A percentile compares a stretch with the other conserved stretches of the same genome.
Evolutionary conservation across 1,140 invertebrate genomes (phyloP).

Genomic region (Artemia franciscana): DNA sequence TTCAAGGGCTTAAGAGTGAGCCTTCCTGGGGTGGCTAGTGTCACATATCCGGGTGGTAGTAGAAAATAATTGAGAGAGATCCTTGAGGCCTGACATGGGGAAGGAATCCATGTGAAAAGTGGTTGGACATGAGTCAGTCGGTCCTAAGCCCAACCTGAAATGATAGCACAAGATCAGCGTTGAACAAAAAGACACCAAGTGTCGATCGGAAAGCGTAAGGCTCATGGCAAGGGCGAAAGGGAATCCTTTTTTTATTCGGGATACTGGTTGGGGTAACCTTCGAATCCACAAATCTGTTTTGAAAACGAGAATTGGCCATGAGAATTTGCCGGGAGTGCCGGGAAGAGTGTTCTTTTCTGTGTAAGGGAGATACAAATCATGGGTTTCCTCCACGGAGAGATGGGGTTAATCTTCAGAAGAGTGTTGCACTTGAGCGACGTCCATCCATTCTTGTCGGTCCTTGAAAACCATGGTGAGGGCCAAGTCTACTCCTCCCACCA

Average conservation of each 20-base stretch:
- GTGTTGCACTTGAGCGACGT: conserved; percentile 36
- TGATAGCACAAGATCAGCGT: conserved; percentile 11
- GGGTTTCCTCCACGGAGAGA: conserved; percentile 44
- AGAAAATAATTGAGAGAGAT: conserved; percentile 64
- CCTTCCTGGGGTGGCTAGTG: conserved; percentile 47
- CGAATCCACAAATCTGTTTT: conserved; percentile 32
- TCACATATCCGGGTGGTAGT: conserved; percentile 69
- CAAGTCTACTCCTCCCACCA: conserved; percentile 31
- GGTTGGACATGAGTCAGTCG: conserved; percentile 69
- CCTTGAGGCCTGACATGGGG: conserved; percentile 67
- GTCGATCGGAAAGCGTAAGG: conserved; percentile 11
- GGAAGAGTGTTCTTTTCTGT: conserved; percentile 51
- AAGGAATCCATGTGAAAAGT: conserved; percentile 69
- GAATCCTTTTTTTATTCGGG: conserved; percentile 45
- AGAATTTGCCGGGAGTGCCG: conserved; percentile 42
- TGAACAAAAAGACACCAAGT: background rate
- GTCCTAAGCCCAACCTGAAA: conserved; percentile 29
- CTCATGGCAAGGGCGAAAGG: conserved; percentile 39
- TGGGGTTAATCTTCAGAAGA: conserved; percentile 41
- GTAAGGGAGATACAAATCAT: conserved; percentile 42
- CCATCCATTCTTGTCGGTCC: conserved; percentile 37
- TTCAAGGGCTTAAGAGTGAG: conserved; percentile 47
- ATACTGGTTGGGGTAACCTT: conserved; percentile 43
- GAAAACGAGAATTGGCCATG: conserved; percentile 37
- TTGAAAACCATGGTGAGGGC: conserved; percentile 50